phyloP scores from a whole-genome alignment of 2,888 invertebrate species.

The Oxytorus armatus region DNA sequence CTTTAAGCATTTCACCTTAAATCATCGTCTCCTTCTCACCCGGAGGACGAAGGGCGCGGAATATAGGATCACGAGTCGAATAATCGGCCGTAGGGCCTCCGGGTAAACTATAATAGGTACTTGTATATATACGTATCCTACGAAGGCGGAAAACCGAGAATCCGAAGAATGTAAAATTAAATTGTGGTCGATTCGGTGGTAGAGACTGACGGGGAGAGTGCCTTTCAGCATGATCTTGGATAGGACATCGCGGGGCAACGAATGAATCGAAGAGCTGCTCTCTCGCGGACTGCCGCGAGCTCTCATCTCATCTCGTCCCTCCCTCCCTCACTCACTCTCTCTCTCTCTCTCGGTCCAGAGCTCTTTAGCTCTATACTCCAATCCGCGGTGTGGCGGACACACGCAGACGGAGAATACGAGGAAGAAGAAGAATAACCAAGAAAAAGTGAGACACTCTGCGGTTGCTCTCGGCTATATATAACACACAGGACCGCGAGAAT shows the following conservation, averaged over 20 bases:
- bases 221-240: conserved; percentile 73
- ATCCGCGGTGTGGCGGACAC: conserved; percentile 51
- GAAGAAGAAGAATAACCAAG: conserved; percentile 54
- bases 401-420: conserved; percentile 50
- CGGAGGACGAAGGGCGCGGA: not conserved
- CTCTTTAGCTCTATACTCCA: conserved; percentile 32
- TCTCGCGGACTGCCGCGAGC: conserved; percentile 55
- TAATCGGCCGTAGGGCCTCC: not conserved
- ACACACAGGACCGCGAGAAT: conserved; percentile 60
- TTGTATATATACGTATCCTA: conserved; percentile 14
- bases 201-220: no score
- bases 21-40: conserved; percentile 1
- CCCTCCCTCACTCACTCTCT: conserved; percentile 15
- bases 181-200: conserved; percentile 74
- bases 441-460: conserved; percentile 61
- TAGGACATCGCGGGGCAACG: conserved; percentile 67
- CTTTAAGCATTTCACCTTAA: conserved; percentile 32
- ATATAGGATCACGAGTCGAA: conserved; percentile 22
- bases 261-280: conserved; percentile 42
- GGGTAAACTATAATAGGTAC: conserved; percentile 43
- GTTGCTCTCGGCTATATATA: conserved; percentile 58
- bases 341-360: conserved; percentile 17
- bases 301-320: conserved; percentile 27
- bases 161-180: conserved; percentile 80
- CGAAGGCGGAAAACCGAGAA: conserved; percentile 73